Evolutionary conservation across 2,113 vertebrate species (phyloP).

Genomic region (Hystrix brachyura): DNA sequence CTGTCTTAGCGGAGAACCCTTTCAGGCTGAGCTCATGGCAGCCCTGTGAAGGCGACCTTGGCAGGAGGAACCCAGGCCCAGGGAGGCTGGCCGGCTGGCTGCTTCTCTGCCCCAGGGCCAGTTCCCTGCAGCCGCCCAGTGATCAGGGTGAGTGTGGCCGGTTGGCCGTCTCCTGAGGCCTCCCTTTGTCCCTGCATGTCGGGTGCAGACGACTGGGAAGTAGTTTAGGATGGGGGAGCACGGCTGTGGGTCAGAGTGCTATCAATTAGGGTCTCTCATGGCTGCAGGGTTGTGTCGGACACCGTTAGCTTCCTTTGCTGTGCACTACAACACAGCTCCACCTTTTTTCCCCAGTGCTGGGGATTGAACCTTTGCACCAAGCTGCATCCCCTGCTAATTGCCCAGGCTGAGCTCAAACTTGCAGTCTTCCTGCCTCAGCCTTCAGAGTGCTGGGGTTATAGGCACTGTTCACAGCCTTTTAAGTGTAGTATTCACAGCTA

Average conservation of each 20-base stretch:
- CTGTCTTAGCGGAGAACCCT: background rate
- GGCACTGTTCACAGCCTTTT: too few relatives aligned
- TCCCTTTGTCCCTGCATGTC: too few relatives aligned
- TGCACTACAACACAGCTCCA: too few relatives aligned
- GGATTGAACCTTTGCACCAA: background rate
- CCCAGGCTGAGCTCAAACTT: background rate
- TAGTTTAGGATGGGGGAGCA: background rate
- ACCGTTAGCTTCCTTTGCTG: background rate
- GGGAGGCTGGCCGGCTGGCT: background rate
- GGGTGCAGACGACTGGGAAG: background rate
- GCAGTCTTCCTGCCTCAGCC: background rate
- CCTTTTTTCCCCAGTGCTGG: background rate
- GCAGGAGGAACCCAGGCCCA: background rate
- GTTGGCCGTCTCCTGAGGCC: background rate
- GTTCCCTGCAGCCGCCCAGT: background rate
- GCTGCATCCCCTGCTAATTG: background rate
- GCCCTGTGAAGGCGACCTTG: background rate
- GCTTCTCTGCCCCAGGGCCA: background rate
- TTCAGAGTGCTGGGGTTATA: background rate
- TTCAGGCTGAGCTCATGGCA: background rate
- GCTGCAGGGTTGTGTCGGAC: fast-evolving
- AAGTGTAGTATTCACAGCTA: background rate
- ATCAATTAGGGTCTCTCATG: fast-evolving
- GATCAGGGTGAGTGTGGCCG: fast-evolving
- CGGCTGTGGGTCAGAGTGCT: too few relatives aligned